Evolutionary conservation across 1,140 invertebrate genomes (phyloP).

Genomic region (Hylaeus volcanicus): DNA sequence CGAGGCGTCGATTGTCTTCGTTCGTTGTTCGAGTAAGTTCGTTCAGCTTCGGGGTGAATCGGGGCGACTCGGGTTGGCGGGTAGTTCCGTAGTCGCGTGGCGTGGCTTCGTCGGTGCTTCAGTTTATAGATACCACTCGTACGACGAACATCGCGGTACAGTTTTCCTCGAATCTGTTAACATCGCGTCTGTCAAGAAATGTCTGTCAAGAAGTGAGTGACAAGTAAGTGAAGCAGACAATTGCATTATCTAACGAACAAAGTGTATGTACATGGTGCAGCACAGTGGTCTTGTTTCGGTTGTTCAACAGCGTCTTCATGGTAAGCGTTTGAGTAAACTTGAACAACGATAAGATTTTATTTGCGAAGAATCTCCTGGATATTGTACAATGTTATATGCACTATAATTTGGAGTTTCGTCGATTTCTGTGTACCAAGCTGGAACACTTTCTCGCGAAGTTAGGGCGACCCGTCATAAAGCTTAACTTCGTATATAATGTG

Average conservation of each 20-base stretch:
- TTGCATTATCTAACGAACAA: no score
- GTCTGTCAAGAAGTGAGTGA: background rate
- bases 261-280: background rate
- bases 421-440: background rate
- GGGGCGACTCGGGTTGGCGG: slow-evolving; percentile 61
- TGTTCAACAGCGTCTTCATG: no score
- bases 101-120: slow-evolving; percentile 46
- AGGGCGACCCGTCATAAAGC: background rate
- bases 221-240: background rate
- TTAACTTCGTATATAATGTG: background rate
- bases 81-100: slow-evolving; percentile 62
- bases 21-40: slow-evolving; percentile 24
- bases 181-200: background rate
- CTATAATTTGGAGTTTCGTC: background rate
- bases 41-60: slow-evolving; percentile 44
- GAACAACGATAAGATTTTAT: background rate
- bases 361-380: background rate
- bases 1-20: background rate
- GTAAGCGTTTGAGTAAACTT: background rate
- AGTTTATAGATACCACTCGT: slow-evolving; percentile 57
- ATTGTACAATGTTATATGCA: background rate
- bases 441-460: background rate
- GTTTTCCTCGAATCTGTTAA: background rate
- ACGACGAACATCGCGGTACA: slow-evolving; percentile 28
- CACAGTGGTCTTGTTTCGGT: background rate